phyloP scores from a whole-genome alignment of 2,888 invertebrate genomes.

The Drosophila neotestacea region DNA sequence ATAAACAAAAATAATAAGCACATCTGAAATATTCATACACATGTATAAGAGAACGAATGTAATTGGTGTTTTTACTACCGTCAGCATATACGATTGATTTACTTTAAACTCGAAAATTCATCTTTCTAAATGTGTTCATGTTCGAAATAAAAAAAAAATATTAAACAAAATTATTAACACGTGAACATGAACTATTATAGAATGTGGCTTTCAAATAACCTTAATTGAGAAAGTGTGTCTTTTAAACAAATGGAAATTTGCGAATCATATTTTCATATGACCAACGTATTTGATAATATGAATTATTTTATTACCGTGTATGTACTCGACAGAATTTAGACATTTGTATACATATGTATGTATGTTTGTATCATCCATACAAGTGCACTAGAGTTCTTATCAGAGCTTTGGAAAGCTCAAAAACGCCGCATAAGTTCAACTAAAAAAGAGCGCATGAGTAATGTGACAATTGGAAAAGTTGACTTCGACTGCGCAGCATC shows the following conservation, averaged over 20 bases:
- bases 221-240: not conserved
- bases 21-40: too few relatives aligned
- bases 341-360: constrained; percentile 6
- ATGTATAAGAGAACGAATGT: too few relatives aligned
- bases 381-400: constrained; percentile 26
- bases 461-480: constrained; percentile 35
- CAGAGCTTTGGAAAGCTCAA: constrained; percentile 41
- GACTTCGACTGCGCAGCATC: constrained; percentile 51
- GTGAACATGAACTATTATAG: too few relatives aligned
- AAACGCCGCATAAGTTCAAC: constrained; percentile 23
- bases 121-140: too few relatives aligned
- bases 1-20: too few relatives aligned
- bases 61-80: too few relatives aligned
- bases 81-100: too few relatives aligned
- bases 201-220: not conserved
- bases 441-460: constrained; percentile 52
- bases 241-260: not conserved
- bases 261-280: not conserved
- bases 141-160: too few relatives aligned
- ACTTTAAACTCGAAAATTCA: too few relatives aligned
- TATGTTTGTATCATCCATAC: too few relatives aligned
- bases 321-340: not conserved
- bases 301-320: not conserved
- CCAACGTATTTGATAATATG: not conserved
- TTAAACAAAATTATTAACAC: too few relatives aligned